Evolutionary conservation across 2,113 vertebrate species (phyloP).

Genomic region (Sarotherodon lohbergeri): DNA sequence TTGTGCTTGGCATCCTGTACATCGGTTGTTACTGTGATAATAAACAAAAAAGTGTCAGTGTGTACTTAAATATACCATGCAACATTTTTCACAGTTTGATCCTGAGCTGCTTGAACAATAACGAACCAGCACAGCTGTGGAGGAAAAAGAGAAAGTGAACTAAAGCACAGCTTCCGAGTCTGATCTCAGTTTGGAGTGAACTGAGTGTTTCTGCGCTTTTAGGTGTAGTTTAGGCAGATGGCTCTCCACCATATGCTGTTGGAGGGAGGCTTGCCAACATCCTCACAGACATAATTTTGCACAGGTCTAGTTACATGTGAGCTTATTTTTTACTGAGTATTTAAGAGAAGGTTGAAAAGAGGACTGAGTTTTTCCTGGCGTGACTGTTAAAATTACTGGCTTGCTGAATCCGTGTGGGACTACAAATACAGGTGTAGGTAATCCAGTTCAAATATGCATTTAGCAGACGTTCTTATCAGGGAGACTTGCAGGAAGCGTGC

Average conservation of each 20-base stretch:
- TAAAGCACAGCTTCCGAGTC: not conserved
- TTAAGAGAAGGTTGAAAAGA: not conserved
- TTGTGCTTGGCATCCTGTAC: not conserved
- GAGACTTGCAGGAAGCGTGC: not conserved
- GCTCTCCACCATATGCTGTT: conserved; percentile 35
- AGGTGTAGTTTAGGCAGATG: conserved; percentile 44
- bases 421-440: conserved; percentile 9
- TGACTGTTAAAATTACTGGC: not conserved
- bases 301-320: conserved; percentile 26
- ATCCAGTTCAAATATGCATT: conserved; percentile 22
- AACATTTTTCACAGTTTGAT: not conserved
- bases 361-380: not conserved
- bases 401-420: not conserved
- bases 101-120: not conserved
- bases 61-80: not conserved
- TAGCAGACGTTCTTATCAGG: not conserved
- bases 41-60: not conserved
- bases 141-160: not conserved
- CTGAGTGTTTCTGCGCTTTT: conserved; percentile 12
- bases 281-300: conserved; percentile 17
- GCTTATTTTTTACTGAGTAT: conserved; percentile 24
- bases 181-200: conserved; percentile 18
- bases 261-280: conserved; percentile 28
- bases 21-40: not conserved
- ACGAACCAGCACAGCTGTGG: not conserved